Evolutionary conservation across 2,888 invertebrate genomes (phyloP), one percentile per base, ranked within the genome.

Genomic region (Acleris literana): DNA sequence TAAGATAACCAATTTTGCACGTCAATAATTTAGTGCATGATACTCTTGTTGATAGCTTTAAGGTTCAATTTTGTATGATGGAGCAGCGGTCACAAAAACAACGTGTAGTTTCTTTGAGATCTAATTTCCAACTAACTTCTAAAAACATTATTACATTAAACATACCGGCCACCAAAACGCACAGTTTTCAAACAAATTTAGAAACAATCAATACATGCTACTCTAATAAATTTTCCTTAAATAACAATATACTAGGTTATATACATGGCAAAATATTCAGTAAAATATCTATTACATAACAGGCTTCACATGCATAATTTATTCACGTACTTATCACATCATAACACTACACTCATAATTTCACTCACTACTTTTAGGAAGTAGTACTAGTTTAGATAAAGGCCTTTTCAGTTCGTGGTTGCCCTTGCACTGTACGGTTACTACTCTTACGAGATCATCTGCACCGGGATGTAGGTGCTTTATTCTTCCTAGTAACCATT

Each of bases 361-460:
- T 49, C 7, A 18, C 7, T 20, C 18, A 49, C 49, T 49, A 18
- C 16, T 18, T 49, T 18, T 49, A 49, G 49, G 49, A 17, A 49
- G 49, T 17, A 49, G 22, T 22, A 22, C 22, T 22, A 22, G 3
- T 22, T 22, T 22, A 22, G 22, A 22, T 4, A 22, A 22, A 16
- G 49, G 49, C 11, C 49, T 49, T 49, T 49, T 49, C 5, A 49
- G 11, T 11, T 49, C 20, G 3, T 49, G 49, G 17, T 48, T 29
- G 7, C 29, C 48, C n/a, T 48, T 58, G 29, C 58, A 48, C 29
- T 58, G 58, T 13, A 58, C 58, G n/a, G 58, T 58, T 6, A 58
- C 58, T 17, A 58, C 58, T 48, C 58, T 18, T 2, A 58, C 58
- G 3, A 58, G 29, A n/a, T 48, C n/a, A 22, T 58, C 58, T 7